phyloP scores from a whole-genome alignment of 2,888 invertebrate genomes.

The Dione vanillae region DNA sequence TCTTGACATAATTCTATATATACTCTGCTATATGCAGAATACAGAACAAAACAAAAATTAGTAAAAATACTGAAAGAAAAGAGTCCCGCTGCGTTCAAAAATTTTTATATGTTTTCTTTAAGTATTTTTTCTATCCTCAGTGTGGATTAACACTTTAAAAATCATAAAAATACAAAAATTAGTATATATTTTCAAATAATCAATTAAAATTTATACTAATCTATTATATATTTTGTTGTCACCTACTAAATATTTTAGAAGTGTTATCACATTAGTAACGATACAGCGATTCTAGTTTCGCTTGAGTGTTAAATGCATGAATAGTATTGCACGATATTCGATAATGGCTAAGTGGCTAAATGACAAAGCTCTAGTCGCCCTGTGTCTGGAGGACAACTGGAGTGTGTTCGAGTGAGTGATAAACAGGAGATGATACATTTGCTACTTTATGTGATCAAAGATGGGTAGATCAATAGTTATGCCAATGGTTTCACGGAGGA shows the following conservation, averaged over 20 bases:
- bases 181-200: too few relatives aligned
- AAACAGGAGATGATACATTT: neutral
- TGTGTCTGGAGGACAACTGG: neutral
- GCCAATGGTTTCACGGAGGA: too few relatives aligned
- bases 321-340: constrained; percentile 48
- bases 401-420: neutral
- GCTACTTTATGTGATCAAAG: neutral
- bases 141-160: too few relatives aligned
- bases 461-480: neutral
- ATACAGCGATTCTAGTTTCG: constrained; percentile 25
- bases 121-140: too few relatives aligned
- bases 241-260: constrained; percentile 5
- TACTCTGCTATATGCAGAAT: too few relatives aligned
- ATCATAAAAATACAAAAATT: too few relatives aligned
- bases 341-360: constrained; percentile 51
- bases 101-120: too few relatives aligned
- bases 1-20: too few relatives aligned
- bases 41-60: too few relatives aligned
- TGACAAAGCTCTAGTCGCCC: constrained; percentile 31
- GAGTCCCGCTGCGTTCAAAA: too few relatives aligned
- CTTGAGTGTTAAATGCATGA: constrained; percentile 15
- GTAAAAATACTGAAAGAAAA: too few relatives aligned
- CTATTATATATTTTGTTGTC: neutral
- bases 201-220: too few relatives aligned
- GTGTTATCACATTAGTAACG: constrained; percentile 12